Conservation (phyloP, 2,888 invertebrate species). For the Rhagonycha fulva region DNA sequence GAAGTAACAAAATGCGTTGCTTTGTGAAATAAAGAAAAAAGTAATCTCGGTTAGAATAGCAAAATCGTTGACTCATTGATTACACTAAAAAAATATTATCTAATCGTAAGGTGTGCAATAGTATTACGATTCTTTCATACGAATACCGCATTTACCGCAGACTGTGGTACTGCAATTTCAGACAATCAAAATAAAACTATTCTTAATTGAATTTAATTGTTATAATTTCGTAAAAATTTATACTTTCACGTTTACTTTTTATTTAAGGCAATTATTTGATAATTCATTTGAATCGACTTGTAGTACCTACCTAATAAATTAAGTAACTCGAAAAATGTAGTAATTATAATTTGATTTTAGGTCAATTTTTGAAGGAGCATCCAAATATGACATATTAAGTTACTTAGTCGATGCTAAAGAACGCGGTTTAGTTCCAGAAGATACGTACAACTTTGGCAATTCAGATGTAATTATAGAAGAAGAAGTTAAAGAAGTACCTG, state of each 20-base stretch:
- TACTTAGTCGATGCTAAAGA: conserved; percentile 88
- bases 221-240: too few relatives aligned
- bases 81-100: background rate
- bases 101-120: background rate
- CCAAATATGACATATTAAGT: conserved; percentile 87
- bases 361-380: conserved; percentile 79
- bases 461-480: conserved; percentile 55
- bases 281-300: background rate
- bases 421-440: conserved; percentile 71
- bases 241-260: background rate
- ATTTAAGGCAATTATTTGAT: background rate
- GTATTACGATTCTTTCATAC: background rate
- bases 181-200: too few relatives aligned
- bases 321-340: background rate
- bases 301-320: too few relatives aligned
- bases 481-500: conserved; percentile 64
- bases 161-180: too few relatives aligned
- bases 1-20: background rate
- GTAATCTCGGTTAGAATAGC: background rate
- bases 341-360: conserved; percentile 37
- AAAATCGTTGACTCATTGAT: background rate
- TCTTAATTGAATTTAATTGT: too few relatives aligned
- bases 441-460: conserved; percentile 65
- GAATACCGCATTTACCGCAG: background rate
- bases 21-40: background rate